phyloP scores from a whole-genome alignment of 2,797 vertebrate genomes.

The Potorous gilbertii region DNA sequence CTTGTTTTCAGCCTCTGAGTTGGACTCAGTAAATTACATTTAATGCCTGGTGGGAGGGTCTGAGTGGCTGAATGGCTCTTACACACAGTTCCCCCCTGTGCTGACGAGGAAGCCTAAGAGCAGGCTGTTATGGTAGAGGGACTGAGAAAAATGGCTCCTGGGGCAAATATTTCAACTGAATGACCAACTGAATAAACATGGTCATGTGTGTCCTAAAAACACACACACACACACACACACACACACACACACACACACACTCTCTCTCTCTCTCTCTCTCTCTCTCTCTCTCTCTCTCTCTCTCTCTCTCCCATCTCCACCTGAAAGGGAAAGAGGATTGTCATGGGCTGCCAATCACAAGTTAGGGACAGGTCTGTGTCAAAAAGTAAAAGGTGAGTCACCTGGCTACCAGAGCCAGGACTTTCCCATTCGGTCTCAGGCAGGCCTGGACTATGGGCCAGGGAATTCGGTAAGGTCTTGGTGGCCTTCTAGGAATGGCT shows the following conservation, averaged over 20 bases:
- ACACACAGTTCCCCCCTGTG: conserved; percentile 79
- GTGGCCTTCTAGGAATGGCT: not conserved
- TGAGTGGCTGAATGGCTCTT: conserved; percentile 74
- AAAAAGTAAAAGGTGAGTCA: not conserved
- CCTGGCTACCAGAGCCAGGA: not conserved
- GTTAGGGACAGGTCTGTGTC: not conserved
- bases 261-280: no score
- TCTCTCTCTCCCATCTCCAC: not conserved
- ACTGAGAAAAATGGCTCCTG: conserved; percentile 42
- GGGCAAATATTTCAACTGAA: conserved; percentile 15
- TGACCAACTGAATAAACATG: not conserved
- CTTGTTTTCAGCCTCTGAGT: conserved; percentile 92
- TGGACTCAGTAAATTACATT: conserved; percentile 91
- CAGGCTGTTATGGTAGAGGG: not conserved
- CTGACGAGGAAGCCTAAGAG: conserved; percentile 29
- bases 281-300: no score
- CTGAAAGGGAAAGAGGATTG: conserved; percentile 6
- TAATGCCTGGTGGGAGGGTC: conserved; percentile 85
- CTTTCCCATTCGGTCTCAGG: not conserved
- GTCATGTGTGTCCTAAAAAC: conserved; percentile 23
- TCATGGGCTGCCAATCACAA: not conserved
- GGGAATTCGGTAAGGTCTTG: not conserved
- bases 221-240: no score
- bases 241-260: no score
- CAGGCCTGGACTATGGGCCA: not conserved